Evolutionary conservation across 2,113 vertebrate genomes (phyloP).

Genomic region (Scophthalmus maximus): DNA sequence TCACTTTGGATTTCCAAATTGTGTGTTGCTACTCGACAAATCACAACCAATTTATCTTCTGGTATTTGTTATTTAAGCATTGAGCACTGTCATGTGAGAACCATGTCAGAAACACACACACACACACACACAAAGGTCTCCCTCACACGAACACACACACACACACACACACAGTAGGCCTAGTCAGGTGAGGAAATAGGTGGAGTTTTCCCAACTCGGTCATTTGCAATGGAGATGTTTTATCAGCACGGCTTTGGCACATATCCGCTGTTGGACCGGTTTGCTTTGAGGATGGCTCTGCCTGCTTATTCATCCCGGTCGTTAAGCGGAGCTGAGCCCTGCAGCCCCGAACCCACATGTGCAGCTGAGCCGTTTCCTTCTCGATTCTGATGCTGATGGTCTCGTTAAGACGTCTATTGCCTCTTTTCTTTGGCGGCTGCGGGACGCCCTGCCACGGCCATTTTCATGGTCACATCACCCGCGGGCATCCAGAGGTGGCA

Average conservation of each 20-base stretch:
- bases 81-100: constrained; percentile 27
- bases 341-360: constrained; percentile 60
- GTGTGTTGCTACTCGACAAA: neutral
- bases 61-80: constrained; percentile 10
- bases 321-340: constrained; percentile 54
- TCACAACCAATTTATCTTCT: neutral
- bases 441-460: constrained; percentile 78
- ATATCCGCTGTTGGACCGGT: constrained; percentile 66
- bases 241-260: constrained; percentile 64
- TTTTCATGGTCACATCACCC: constrained; percentile 85
- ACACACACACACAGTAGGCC: constrained; percentile 14
- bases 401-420: constrained; percentile 78
- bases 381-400: constrained; percentile 86
- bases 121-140: neutral
- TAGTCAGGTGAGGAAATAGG: constrained; percentile 74
- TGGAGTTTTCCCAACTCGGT: constrained; percentile 66
- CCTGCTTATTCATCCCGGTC: constrained; percentile 52
- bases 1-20: neutral
- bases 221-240: constrained; percentile 82
- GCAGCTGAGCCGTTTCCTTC: constrained; percentile 83
- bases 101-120: constrained; percentile 5
- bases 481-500: constrained; percentile 81
- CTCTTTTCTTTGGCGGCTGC: constrained; percentile 69
- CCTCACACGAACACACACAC: neutral
- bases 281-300: constrained; percentile 77